Evolutionary conservation across 2,113 vertebrate species (phyloP).

Genomic region (Dryoscopus gambensis): DNA sequence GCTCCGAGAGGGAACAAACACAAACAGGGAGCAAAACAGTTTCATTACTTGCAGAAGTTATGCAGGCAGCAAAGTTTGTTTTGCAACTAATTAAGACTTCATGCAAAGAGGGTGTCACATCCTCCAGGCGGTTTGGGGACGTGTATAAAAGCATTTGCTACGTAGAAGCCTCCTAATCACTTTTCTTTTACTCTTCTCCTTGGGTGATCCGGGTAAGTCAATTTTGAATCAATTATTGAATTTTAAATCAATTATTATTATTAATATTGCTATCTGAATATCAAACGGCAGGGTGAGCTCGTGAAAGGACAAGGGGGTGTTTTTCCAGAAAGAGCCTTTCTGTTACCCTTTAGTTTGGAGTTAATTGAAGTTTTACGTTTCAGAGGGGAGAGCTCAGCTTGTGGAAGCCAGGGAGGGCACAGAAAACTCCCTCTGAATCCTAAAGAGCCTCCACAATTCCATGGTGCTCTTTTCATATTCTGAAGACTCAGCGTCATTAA

Average conservation of each 20-base stretch:
- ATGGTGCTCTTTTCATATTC: background rate
- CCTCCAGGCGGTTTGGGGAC: conserved; percentile 38
- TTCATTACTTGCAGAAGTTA: conserved; percentile 55
- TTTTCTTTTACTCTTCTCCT: conserved; percentile 46
- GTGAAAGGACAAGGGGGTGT: background rate
- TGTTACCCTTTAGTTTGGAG: background rate
- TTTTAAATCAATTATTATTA: conserved; percentile 14
- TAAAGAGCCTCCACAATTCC: background rate
- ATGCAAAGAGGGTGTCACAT: conserved; percentile 64
- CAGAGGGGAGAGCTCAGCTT: background rate
- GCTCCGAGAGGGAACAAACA: background rate
- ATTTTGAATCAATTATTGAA: conserved; percentile 19
- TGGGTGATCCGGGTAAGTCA: conserved; percentile 45
- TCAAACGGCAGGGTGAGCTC: background rate
- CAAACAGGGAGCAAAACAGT: conserved; percentile 53
- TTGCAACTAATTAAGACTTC: conserved; percentile 64
- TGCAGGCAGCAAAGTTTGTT: conserved; percentile 62
- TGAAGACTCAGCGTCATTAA: background rate
- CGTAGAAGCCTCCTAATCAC: conserved; percentile 4
- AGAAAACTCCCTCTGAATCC: background rate
- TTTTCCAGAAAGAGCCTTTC: background rate
- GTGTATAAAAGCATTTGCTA: conserved; percentile 61
- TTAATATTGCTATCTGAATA: background rate
- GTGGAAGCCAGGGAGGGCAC: background rate
- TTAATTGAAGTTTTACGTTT: background rate